A percentile compares a stretch with the other conserved stretches of the same genome.
Evolutionary conservation across 1,140 invertebrate genomes (phyloP).

Genomic region (Bactericera cockerelli): DNA sequence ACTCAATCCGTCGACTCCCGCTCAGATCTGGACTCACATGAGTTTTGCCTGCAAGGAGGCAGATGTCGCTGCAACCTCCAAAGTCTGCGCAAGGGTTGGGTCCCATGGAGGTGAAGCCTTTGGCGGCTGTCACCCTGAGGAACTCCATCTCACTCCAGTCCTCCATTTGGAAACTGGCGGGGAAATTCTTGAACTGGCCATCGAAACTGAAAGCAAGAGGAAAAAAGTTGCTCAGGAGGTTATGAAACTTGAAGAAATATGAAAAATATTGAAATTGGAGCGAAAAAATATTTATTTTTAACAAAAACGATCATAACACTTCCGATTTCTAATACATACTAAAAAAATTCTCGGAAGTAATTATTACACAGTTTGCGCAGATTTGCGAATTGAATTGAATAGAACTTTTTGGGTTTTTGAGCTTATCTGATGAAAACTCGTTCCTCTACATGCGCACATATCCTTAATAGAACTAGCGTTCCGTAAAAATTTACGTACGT

Average conservation of each 20-base stretch:
- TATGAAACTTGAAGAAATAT: too few relatives aligned
- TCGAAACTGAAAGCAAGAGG: too few relatives aligned
- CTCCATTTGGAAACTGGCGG: neutral
- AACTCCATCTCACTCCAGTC: constrained; percentile 18
- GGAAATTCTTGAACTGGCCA: constrained; percentile 3
- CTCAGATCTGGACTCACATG: constrained; percentile 6
- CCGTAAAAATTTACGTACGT: too few relatives aligned
- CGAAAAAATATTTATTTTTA: neutral
- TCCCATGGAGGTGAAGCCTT: constrained; percentile 24
- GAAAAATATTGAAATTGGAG: too few relatives aligned
- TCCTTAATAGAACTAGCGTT: too few relatives aligned
- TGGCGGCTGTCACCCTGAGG: constrained; percentile 25
- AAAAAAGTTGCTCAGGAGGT: too few relatives aligned
- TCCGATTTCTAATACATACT: constrained; percentile 14
- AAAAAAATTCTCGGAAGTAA: constrained; percentile 11
- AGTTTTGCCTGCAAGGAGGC: constrained; percentile 13
- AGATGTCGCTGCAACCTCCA: constrained; percentile 36
- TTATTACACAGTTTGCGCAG: too few relatives aligned
- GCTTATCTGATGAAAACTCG: too few relatives aligned
- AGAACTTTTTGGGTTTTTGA: too few relatives aligned
- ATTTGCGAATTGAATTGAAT: too few relatives aligned
- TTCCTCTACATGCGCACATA: too few relatives aligned
- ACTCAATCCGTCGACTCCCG: too few relatives aligned
- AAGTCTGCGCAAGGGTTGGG: constrained; percentile 45
- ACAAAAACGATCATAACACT: neutral